A percentile compares a stretch with the other conserved stretches of the same genome.
Evolutionary conservation across 2,797 vertebrate species (phyloP).

Genomic region (Characodon lateralis): DNA sequence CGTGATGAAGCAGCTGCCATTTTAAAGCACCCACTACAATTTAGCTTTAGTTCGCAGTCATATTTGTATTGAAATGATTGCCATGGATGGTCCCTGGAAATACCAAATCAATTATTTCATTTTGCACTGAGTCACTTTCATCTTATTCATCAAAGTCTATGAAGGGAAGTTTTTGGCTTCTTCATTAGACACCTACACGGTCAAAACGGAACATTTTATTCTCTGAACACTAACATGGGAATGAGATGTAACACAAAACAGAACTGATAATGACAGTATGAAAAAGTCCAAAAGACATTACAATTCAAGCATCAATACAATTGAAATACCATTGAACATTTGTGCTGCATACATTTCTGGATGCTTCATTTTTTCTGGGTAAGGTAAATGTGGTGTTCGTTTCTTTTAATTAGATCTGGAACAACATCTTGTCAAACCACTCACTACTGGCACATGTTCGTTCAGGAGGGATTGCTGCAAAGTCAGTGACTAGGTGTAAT

Average conservation of each 20-base stretch:
- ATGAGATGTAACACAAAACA: not conserved
- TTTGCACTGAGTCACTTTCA: not conserved
- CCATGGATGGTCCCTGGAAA: not conserved
- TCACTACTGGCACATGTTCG: too few species aligned
- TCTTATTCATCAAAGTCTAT: not conserved
- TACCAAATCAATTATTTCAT: not conserved
- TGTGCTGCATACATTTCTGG: too few species aligned
- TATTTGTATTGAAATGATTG: conserved; percentile 1
- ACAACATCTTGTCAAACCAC: not conserved
- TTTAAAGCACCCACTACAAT: conserved; percentile 3
- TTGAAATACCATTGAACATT: too few species aligned
- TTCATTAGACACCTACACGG: not conserved
- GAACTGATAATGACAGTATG: not conserved
- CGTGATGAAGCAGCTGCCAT: conserved; percentile 12
- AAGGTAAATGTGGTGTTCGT: too few species aligned
- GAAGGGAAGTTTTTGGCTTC: not conserved
- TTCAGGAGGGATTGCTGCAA: too few species aligned
- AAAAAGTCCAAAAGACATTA: not conserved
- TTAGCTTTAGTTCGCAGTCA: conserved; percentile 7
- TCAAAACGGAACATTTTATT: not conserved
- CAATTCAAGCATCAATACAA: too few species aligned
- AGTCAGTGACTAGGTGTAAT: too few species aligned
- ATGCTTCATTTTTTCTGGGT: too few species aligned
- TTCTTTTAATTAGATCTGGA: not conserved
- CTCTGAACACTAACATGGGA: not conserved